Percentiles rank a stretch among this genome's conserved stretches.
phyloP scores from a whole-genome alignment of 2,797 vertebrate genomes.

The Sebastes iracundus region DNA sequence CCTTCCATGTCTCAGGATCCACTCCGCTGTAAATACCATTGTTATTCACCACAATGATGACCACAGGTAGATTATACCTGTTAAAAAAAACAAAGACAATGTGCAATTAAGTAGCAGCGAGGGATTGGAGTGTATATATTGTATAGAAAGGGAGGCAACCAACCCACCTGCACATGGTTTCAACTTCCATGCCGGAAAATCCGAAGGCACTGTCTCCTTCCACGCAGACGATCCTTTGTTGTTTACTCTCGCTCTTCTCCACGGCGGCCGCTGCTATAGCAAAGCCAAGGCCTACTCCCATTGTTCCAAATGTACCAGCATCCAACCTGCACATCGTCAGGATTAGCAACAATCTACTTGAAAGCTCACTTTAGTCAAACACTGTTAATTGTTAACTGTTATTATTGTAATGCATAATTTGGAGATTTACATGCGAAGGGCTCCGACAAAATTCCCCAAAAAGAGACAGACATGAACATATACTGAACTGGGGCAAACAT shows the following conservation, averaged over 20 bases:
- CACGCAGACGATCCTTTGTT: slow-evolving; percentile 87
- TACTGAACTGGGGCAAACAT: fast-evolving
- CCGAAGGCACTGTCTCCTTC: slow-evolving; percentile 99
- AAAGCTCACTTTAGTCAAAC: background rate
- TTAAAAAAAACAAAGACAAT: background rate
- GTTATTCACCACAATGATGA: slow-evolving; percentile 96
- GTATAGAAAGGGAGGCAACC: background rate
- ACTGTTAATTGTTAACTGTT: too few species aligned
- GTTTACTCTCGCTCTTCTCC: slow-evolving; percentile 76
- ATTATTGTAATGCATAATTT: background rate
- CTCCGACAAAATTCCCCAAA: background rate
- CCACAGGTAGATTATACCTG: slow-evolving; percentile 92
- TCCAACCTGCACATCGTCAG: slow-evolving; percentile 83
- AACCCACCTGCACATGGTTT: slow-evolving; percentile 95
- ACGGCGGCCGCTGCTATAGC: slow-evolving; percentile 92
- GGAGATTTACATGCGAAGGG: background rate
- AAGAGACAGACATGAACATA: too few species aligned
- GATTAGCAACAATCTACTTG: background rate
- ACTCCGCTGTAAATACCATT: slow-evolving; percentile 97
- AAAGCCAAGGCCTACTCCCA: slow-evolving; percentile 97
- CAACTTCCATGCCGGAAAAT: slow-evolving; percentile 98
- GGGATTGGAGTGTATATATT: background rate
- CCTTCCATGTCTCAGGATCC: slow-evolving; percentile 87
- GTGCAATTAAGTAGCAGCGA: background rate
- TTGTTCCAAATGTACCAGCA: slow-evolving; percentile 97